Conservation (phyloP, 2,888 invertebrate species). For the Cordylochernes scorpioides region DNA sequence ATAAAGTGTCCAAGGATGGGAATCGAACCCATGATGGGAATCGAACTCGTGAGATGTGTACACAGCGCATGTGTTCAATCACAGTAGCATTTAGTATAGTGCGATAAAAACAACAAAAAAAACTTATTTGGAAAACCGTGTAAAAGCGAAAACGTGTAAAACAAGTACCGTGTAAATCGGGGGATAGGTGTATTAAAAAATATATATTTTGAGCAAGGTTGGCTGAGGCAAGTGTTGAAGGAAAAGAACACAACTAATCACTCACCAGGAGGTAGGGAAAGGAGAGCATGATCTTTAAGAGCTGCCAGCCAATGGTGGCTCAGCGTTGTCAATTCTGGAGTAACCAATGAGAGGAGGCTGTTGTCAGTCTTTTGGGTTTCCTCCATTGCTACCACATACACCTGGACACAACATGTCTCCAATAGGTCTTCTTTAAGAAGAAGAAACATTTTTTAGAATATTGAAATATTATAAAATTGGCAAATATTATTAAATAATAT, state of each 20-base stretch:
- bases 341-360: constrained; percentile 53
- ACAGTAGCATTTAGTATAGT: too few species aligned
- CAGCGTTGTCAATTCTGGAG: constrained; percentile 67
- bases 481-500: neutral
- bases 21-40: too few species aligned
- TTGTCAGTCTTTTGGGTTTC: constrained; percentile 17
- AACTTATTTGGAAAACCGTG: too few species aligned
- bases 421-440: neutral
- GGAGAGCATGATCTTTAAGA: constrained; percentile 70
- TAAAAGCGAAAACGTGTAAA: too few species aligned
- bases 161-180: too few species aligned
- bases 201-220: too few species aligned
- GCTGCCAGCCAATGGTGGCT: constrained; percentile 83
- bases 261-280: constrained; percentile 54
- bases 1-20: too few species aligned
- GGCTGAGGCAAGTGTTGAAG: too few species aligned
- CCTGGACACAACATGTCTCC: constrained; percentile 27
- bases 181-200: too few species aligned
- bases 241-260: neutral
- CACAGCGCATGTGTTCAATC: too few species aligned
- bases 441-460: neutral
- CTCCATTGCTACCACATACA: constrained; percentile 72
- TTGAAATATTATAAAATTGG: neutral
- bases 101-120: too few species aligned
- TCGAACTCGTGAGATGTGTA: too few species aligned